Evolutionary conservation across 1,140 invertebrate genomes (phyloP), one percentile per base, ranked within the genome.

Genomic region (Habropoda laboriosa): DNA sequence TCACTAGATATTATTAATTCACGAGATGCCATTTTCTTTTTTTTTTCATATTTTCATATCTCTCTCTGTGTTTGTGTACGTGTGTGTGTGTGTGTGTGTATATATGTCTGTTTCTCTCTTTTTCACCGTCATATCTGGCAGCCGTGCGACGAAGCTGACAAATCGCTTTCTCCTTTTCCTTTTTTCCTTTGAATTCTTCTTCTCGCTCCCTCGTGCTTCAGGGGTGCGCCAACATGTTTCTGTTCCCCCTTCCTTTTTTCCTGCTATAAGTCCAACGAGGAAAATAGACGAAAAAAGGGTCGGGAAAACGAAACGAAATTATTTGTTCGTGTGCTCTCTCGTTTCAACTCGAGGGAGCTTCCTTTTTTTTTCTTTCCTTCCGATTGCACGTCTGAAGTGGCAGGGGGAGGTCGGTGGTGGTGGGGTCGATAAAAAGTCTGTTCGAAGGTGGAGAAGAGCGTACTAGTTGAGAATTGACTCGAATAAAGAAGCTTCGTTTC

Each of bases 1-100:
- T 27, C 45, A 66, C 42, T 45, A 55, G 64, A 74, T n/a, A n/a
- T n/a, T n/a, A n/a, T 64, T 79, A 79, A 58, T 79, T 64, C 70
- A 75, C 70, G 51, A 63, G 40, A 71, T 79, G 77, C 75, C 64
- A 38, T 67, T 78, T 49, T 49, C 16, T 32, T 60, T 40, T 66
- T 42, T 47, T 21, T 12, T 40, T 35, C 21, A 5, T 13, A 32
- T 75, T n/a, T 73, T n/a, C 32, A 63, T 78, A 27, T 63, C 61
- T 60, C 63, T 40, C 24, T 61, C 51, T 24, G n/a, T 10, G 10
- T 32, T 45, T 71, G 27, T 27, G 8, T 21, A 16, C 10, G 7
- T 58, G 18, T 66, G 10, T 66, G 30, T 18, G 27, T 64, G 16
- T 27, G 7, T 64, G 8, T 42, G 3, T 42, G 3, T 42, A 8